A percentile compares a stretch with the other conserved stretches of the same genome.
Evolutionary conservation across 2,113 vertebrate genomes (phyloP).

Genomic region (Ceyx margarethae): DNA sequence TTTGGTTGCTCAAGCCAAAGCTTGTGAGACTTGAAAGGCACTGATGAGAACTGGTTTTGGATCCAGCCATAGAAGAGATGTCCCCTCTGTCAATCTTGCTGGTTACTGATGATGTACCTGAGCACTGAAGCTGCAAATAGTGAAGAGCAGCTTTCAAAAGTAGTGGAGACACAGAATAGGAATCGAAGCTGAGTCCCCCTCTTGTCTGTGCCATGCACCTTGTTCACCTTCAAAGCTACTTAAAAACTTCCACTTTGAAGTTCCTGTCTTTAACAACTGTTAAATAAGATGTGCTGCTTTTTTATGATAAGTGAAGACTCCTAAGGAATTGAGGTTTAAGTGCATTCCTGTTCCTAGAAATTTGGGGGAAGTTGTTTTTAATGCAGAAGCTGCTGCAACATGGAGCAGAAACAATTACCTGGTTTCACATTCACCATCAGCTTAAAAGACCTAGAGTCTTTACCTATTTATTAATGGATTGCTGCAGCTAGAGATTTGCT

Average conservation of each 20-base stretch:
- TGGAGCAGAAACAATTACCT: background rate
- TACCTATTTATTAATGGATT: background rate
- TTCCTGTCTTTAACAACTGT: background rate
- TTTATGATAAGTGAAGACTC: background rate
- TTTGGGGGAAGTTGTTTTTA: background rate
- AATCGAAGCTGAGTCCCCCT: rapidly evolving
- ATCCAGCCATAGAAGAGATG: background rate
- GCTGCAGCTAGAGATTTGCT: background rate
- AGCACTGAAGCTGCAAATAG: background rate
- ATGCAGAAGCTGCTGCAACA: background rate
- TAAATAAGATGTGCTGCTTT: background rate
- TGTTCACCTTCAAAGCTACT: background rate
- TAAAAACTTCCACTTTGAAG: background rate
- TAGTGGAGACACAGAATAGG: background rate
- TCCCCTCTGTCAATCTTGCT: background rate
- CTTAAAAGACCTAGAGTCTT: background rate
- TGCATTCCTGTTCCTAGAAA: background rate
- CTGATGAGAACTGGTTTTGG: background rate
- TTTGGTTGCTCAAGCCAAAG: background rate
- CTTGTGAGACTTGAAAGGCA: rapidly evolving
- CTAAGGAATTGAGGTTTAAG: background rate
- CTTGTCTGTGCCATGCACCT: background rate
- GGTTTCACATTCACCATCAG: background rate
- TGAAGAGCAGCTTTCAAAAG: background rate
- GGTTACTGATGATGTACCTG: rapidly evolving